These are phyloP conservation scores for Nasonia longicornis DNA, from an alignment of 1,140 invertebrate species.

Conservation along the genomic window DNA sequence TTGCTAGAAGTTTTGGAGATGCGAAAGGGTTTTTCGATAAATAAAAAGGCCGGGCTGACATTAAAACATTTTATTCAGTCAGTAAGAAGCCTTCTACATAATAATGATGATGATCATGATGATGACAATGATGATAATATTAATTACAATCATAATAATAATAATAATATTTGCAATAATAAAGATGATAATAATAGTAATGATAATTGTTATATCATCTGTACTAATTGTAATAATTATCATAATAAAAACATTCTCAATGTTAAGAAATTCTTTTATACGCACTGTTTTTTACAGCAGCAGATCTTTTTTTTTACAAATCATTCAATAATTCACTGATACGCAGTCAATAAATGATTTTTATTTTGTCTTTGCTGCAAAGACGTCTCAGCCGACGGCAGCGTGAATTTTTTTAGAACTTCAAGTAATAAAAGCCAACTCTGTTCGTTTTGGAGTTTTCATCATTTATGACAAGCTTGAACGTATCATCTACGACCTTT, in stretches of 20 bases:
- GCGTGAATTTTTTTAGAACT: constrained; percentile 64
- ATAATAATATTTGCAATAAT: constrained; percentile 45
- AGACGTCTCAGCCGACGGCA: constrained; percentile 57
- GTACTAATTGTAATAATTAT: constrained; percentile 55
- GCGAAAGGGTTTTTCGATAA: background rate
- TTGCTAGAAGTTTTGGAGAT: background rate
- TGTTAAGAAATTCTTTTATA: constrained; percentile 23
- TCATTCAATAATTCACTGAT: constrained; percentile 36
- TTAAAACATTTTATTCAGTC: constrained; percentile 70
- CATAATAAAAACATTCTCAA: constrained; percentile 42
- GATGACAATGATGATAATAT: constrained; percentile 50
- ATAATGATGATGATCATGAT: constrained; percentile 55
- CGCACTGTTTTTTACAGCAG: constrained; percentile 17
- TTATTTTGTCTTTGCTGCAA: constrained; percentile 65
- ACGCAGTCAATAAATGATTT: constrained; percentile 64
- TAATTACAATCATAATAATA: constrained; percentile 47
- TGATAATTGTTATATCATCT: constrained; percentile 49
- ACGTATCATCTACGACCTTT: constrained; percentile 8
- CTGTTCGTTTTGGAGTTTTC: constrained; percentile 35
- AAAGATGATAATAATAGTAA: constrained; percentile 41
- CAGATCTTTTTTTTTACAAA: constrained; percentile 26
- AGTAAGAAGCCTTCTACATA: constrained; percentile 69
- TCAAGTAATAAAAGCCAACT: constrained; percentile 49
- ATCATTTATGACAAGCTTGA: background rate
- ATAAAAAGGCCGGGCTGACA: constrained; percentile 47